Conservation (phyloP, 2,113 vertebrate genomes). For the Amblyopsis rosae region DNA sequence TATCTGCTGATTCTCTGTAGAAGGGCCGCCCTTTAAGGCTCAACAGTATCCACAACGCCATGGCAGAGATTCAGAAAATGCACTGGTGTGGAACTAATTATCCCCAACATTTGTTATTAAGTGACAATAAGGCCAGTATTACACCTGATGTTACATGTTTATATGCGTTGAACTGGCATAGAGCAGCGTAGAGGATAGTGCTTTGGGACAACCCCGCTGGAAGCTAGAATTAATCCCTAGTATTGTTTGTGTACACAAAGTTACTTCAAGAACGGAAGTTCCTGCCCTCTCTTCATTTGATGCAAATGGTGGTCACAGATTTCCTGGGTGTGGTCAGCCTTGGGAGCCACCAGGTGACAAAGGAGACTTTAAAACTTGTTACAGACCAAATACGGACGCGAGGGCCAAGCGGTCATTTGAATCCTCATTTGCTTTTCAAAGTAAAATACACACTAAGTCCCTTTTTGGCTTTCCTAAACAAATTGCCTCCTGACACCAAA, state of each 20-base stretch:
- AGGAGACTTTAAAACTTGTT: conserved; percentile 69
- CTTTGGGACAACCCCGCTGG: conserved; percentile 13
- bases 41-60: conserved; percentile 1
- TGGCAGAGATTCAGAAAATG: conserved; percentile 14
- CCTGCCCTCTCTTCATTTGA: conserved; percentile 57
- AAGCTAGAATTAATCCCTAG: conserved; percentile 26
- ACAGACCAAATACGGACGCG: conserved; percentile 72
- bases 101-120: conserved; percentile 36
- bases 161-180: background rate
- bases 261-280: conserved; percentile 66
- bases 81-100: conserved; percentile 41
- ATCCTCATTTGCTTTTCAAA: conserved; percentile 79
- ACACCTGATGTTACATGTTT: conserved; percentile 21
- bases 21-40: background rate
- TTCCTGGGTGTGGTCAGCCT: conserved; percentile 77
- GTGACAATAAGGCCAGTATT: conserved; percentile 18
- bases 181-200: conserved; percentile 10
- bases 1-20: conserved; percentile 41
- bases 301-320: conserved; percentile 75
- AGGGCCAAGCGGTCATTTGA: conserved; percentile 73
- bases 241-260: conserved; percentile 50
- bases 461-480: conserved; percentile 77
- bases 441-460: conserved; percentile 75
- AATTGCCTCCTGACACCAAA: conserved; percentile 59
- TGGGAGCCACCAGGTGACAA: conserved; percentile 70